A percentile compares a stretch with the other conserved stretches of the same genome.
These are phyloP conservation scores for Lymantria monacha DNA, from an alignment of 2,888 invertebrate genomes.

Conservation along the genomic window DNA sequence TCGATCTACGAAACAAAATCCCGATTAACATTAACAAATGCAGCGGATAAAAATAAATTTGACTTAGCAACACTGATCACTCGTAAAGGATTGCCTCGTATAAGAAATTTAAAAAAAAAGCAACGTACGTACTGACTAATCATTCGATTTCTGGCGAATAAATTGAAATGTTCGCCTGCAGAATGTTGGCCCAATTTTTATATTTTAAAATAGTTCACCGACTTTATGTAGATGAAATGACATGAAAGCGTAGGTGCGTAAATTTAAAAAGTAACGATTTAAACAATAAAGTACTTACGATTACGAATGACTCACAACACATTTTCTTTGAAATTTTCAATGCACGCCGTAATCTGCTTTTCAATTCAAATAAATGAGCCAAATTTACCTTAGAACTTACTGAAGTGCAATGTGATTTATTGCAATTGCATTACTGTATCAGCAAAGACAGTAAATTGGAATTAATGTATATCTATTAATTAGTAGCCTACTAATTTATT, in stretches of 20 bases:
- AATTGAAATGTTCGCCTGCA: slow-evolving; percentile 18
- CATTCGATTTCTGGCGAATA: slow-evolving; percentile 16
- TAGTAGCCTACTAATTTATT: no score
- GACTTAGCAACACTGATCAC: no score
- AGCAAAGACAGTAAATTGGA: no score
- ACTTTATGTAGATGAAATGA: slow-evolving; percentile 22
- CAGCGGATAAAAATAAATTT: no score
- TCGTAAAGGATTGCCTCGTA: no score
- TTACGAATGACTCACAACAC: slow-evolving; percentile 30
- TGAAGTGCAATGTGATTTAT: not conserved
- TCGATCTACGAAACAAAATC: no score
- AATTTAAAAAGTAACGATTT: slow-evolving; percentile 34
- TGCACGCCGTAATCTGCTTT: slow-evolving; percentile 17
- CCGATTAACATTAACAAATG: no score
- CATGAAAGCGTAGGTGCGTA: slow-evolving; percentile 22
- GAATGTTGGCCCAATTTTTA: slow-evolving; percentile 29
- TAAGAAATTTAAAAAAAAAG: no score
- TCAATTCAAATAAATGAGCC: slow-evolving; percentile 15
- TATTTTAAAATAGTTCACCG: slow-evolving; percentile 31
- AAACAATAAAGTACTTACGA: slow-evolving; percentile 31
- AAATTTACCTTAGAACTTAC: slow-evolving; percentile 19
- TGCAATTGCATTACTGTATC: no score
- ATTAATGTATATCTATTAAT: no score
- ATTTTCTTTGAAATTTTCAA: slow-evolving; percentile 29
- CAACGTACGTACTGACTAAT: no score